Percentiles rank a stretch among this genome's conserved stretches.
These are phyloP conservation scores for Malacoraja senta DNA, from an alignment of 2,797 vertebrate genomes.

Conservation along the genomic window DNA sequence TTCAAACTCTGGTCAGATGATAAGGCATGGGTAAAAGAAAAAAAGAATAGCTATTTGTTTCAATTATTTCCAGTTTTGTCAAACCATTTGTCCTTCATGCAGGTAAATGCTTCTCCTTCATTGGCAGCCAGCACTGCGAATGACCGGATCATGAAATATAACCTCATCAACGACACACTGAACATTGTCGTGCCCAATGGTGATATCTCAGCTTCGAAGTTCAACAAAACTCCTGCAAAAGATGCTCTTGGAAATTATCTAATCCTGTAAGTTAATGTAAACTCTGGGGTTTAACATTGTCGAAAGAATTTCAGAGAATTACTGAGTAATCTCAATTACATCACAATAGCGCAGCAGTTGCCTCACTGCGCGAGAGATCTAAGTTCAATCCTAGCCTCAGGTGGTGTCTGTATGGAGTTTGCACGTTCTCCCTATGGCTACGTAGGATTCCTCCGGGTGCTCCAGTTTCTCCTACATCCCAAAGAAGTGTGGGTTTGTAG, in stretches of 20 bases:
- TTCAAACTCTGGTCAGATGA: too few species aligned
- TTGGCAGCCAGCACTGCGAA: constrained; percentile 96
- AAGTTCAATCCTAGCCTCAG: too few species aligned
- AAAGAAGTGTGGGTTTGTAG: too few species aligned
- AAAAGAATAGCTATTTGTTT: neutral
- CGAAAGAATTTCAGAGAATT: neutral
- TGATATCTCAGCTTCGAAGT: constrained; percentile 87
- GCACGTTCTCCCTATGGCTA: too few species aligned
- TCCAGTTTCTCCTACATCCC: too few species aligned
- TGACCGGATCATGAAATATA: constrained; percentile 94
- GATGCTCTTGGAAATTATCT: constrained; percentile 90
- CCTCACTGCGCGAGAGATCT: too few species aligned
- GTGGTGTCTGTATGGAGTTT: too few species aligned
- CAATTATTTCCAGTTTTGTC: neutral
- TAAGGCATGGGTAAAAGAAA: too few species aligned
- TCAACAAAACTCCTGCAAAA: constrained; percentile 82
- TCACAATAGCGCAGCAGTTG: too few species aligned
- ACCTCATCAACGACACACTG: constrained; percentile 93
- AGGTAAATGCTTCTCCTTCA: constrained; percentile 97
- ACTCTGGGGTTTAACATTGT: neutral
- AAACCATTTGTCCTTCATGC: constrained; percentile 1
- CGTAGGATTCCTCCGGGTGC: too few species aligned
- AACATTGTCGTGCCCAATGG: constrained; percentile 90
- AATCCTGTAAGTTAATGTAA: constrained; percentile 76
- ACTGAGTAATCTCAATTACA: neutral